These are phyloP conservation scores for Dendrolimus pini DNA, from an alignment of 2,888 invertebrate species.

Conservation along the genomic window DNA sequence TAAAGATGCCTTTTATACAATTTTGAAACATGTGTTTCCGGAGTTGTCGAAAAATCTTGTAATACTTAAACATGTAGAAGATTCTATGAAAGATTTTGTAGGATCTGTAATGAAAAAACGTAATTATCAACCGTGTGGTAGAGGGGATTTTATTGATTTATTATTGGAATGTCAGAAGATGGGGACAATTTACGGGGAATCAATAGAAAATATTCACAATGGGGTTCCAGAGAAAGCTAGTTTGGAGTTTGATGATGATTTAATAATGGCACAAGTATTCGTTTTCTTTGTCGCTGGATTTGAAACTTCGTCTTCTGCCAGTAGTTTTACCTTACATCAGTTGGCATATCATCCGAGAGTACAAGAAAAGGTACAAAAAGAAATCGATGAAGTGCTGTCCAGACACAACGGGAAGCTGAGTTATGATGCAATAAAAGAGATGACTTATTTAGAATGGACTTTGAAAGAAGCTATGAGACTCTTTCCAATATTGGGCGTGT, in stretches of 20 bases:
- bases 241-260: slow-evolving; percentile 22
- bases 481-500: slow-evolving; percentile 26
- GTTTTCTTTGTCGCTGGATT: slow-evolving; percentile 47
- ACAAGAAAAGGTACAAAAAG: slow-evolving; percentile 35
- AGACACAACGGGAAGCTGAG: slow-evolving; percentile 27
- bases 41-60: slow-evolving; percentile 15
- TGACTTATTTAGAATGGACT: slow-evolving; percentile 28
- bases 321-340: slow-evolving; percentile 39
- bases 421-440: slow-evolving; percentile 33
- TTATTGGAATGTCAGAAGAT: slow-evolving; percentile 27
- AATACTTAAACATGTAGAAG: background rate
- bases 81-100: background rate
- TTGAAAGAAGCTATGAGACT: slow-evolving; percentile 31
- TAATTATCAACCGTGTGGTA: slow-evolving; percentile 6
- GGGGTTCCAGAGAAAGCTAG: slow-evolving; percentile 22
- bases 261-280: slow-evolving; percentile 33
- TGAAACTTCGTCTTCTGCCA: slow-evolving; percentile 47
- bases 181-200: slow-evolving; percentile 29
- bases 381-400: slow-evolving; percentile 32
- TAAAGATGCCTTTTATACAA: slow-evolving; percentile 18
- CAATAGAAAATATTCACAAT: slow-evolving; percentile 23
- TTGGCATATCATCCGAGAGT: slow-evolving; percentile 42
- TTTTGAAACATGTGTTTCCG: slow-evolving; percentile 23
- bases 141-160: slow-evolving; percentile 37
- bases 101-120: background rate